Conservation (phyloP, 2,888 invertebrate species). For the Lepidochitona cinerea region DNA sequence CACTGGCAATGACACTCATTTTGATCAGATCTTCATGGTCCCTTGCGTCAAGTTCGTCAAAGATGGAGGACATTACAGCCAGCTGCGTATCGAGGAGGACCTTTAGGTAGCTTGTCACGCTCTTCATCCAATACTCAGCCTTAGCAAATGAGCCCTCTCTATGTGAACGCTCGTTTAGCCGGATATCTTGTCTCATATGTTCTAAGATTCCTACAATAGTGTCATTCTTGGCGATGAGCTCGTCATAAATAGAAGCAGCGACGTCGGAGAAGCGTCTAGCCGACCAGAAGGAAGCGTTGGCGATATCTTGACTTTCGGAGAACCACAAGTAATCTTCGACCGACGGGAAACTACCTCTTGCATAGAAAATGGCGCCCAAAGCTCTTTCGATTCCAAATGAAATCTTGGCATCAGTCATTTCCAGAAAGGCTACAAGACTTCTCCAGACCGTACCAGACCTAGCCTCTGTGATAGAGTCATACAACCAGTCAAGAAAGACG, state of each 20-base stretch:
- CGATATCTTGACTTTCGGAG: conserved; percentile 54
- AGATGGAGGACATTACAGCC: conserved; percentile 38
- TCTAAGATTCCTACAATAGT: neutral
- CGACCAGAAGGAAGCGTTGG: conserved; percentile 53
- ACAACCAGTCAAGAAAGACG: conserved; percentile 58
- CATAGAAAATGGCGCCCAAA: conserved; percentile 56
- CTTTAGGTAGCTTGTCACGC: conserved; percentile 51
- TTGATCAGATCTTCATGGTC: conserved; percentile 41
- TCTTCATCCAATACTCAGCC: conserved; percentile 53
- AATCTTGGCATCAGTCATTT: conserved; percentile 58
- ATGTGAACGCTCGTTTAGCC: conserved; percentile 33
- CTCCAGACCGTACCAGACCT: conserved; percentile 55
- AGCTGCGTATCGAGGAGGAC: conserved; percentile 41
- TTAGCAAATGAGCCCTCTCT: conserved; percentile 42
- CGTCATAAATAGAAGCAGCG: conserved; percentile 48
- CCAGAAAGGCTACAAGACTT: conserved; percentile 57
- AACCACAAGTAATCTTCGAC: conserved; percentile 55
- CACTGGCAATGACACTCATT: conserved; percentile 51
- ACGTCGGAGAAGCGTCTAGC: conserved; percentile 54
- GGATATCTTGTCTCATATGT: conserved; percentile 43
- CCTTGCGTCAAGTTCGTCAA: conserved; percentile 36
- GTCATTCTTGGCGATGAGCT: conserved; percentile 4
- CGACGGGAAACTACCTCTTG: conserved; percentile 47
- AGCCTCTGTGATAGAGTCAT: conserved; percentile 69
- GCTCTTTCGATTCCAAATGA: conserved; percentile 58